A percentile compares a stretch with the other conserved stretches of the same genome.
phyloP scores from a whole-genome alignment of 64 coral and sea anemone species.

The Pocillopora verrucosa region DNA sequence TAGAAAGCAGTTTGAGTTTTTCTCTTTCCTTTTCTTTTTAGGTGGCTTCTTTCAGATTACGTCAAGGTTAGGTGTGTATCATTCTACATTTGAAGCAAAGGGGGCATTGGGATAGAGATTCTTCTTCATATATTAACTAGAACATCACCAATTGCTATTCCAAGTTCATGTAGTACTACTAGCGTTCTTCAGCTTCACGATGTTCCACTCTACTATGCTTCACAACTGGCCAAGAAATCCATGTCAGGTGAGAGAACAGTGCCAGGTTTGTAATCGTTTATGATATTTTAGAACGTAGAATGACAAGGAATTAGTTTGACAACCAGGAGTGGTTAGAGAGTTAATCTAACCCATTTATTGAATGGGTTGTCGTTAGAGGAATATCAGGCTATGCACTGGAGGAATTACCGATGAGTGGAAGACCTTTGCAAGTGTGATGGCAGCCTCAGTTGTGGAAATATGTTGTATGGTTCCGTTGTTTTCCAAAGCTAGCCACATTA shows the following conservation, averaged over 20 bases:
- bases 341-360: too few relatives aligned
- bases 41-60: conserved; percentile 97
- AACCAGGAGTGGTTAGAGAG: too few relatives aligned
- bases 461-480: background rate
- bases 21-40: conserved; percentile 14
- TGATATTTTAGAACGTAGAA: too few relatives aligned
- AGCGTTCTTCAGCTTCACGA: conserved; percentile 98
- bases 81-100: background rate
- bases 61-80: conserved; percentile 97
- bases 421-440: background rate
- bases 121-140: too few relatives aligned
- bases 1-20: background rate
- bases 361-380: background rate
- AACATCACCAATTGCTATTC: too few relatives aligned
- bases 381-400: background rate
- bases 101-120: background rate
- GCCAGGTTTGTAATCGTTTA: background rate
- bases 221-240: conserved; percentile 97
- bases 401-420: background rate
- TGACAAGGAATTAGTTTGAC: too few relatives aligned
- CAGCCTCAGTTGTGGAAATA: background rate
- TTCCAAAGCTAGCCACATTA: background rate
- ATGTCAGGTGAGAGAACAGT: conserved; percentile 80
- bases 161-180: too few relatives aligned
- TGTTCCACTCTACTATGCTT: conserved; percentile 98